phyloP scores from a whole-genome alignment of 2,113 vertebrate genomes.

The Oostethus manadensis region DNA sequence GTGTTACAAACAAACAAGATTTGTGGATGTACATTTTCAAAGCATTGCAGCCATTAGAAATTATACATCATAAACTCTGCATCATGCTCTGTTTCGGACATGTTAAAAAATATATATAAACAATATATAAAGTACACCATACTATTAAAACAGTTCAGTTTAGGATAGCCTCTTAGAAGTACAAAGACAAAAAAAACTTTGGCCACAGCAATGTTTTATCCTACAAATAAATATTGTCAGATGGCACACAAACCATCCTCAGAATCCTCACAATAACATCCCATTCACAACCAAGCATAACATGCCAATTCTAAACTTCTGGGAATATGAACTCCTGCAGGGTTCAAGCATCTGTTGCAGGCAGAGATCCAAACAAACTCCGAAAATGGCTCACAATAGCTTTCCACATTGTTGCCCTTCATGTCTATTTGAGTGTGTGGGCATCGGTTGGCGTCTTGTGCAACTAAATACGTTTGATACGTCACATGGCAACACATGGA shows the following conservation, averaged over 20 bases:
- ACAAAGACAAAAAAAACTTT: conserved; percentile 3
- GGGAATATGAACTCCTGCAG: background rate
- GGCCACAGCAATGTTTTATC: conserved; percentile 10
- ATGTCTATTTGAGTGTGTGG: conserved; percentile 1
- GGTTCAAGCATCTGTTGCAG: conserved; percentile 3
- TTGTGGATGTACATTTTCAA: too few relatives aligned
- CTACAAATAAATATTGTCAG: conserved; percentile 17
- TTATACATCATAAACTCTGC: too few relatives aligned
- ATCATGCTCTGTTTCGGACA: too few relatives aligned
- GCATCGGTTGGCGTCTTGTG: background rate
- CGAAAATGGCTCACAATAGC: background rate
- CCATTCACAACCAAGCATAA: conserved; percentile 3
- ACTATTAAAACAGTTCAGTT: background rate
- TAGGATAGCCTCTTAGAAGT: conserved; percentile 7
- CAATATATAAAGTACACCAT: too few relatives aligned
- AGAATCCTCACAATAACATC: conserved; percentile 2
- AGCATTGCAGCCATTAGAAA: too few relatives aligned
- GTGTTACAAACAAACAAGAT: too few relatives aligned
- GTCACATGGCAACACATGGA: too few relatives aligned
- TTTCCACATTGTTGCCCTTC: background rate
- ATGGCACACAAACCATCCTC: conserved; percentile 32
- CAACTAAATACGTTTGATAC: background rate
- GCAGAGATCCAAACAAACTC: too few relatives aligned
- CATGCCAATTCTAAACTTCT: conserved; percentile 13
- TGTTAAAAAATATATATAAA: too few relatives aligned